phyloP scores from a whole-genome alignment of 2,797 vertebrate genomes.

The Sebastes itinus region DNA sequence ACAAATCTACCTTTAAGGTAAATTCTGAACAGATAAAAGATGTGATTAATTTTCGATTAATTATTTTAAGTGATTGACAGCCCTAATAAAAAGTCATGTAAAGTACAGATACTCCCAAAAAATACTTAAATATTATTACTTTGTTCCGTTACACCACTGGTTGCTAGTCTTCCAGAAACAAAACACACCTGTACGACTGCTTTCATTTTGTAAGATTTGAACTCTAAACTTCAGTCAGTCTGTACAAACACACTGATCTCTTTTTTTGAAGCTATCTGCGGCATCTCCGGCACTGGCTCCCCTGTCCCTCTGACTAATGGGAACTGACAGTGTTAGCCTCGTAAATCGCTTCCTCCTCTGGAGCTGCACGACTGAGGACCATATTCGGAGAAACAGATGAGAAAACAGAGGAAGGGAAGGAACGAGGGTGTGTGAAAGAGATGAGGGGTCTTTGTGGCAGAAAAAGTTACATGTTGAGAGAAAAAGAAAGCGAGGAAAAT shows the following conservation, averaged over 20 bases:
- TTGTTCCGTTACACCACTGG: no score
- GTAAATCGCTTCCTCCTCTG: constrained; percentile 41
- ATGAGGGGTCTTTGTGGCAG: background rate
- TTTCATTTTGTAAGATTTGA: background rate
- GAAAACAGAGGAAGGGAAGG: constrained; percentile 6
- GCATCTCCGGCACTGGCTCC: constrained; percentile 38
- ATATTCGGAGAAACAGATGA: constrained; percentile 48
- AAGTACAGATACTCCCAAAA: no score
- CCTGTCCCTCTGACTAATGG: constrained; percentile 18
- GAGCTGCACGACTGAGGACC: constrained; percentile 34
- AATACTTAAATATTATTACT: no score
- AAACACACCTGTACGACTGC: background rate
- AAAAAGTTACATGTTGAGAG: background rate
- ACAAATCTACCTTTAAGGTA: no score
- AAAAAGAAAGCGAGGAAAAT: background rate
- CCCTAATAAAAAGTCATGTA: accelerated
- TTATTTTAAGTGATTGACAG: no score
- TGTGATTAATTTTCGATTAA: no score
- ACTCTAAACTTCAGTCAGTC: background rate
- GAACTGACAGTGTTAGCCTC: constrained; percentile 12
- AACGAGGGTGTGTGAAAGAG: background rate
- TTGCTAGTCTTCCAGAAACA: background rate
- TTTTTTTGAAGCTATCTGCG: constrained; percentile 20
- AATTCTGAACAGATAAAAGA: no score
- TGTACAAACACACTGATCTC: background rate